Percentiles rank a stretch among this genome's conserved stretches.
Conservation (phyloP, 2,113 vertebrate genomes). For the Nettapus auritus region DNA sequence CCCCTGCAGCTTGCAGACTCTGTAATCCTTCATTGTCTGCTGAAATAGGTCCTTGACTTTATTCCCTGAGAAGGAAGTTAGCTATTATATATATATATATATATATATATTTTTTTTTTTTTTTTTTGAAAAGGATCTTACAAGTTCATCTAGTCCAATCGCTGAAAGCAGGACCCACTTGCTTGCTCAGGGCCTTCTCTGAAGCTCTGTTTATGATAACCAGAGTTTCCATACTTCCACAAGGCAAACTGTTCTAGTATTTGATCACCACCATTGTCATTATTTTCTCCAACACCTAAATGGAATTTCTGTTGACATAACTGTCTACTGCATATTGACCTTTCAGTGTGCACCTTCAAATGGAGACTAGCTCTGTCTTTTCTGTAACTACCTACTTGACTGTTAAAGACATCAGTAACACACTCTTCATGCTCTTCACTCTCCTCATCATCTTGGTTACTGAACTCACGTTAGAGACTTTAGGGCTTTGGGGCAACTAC, state of each 20-base stretch:
- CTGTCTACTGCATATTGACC: neutral
- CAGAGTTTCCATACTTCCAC: neutral
- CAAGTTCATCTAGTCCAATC: neutral
- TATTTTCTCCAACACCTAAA: neutral
- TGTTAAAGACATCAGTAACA: neutral
- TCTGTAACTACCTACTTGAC: neutral
- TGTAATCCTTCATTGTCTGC: neutral
- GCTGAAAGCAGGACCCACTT: neutral
- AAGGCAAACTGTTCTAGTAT: neutral
- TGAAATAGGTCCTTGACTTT: neutral
- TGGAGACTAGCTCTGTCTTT: neutral
- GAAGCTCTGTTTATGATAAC: neutral
- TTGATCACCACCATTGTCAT: neutral
- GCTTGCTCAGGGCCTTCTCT: neutral
- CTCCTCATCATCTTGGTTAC: neutral
- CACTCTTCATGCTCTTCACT: neutral
- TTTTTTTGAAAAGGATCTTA: neutral
- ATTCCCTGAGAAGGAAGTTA: no score
- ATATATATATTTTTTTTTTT: no score
- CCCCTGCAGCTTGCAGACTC: neutral
- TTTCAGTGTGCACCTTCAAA: neutral
- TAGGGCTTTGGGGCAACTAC: no score
- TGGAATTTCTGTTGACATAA: neutral
- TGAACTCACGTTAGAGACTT: neutral
- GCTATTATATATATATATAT: no score